These are phyloP conservation scores for Cyaniris semiargus DNA, from an alignment of 2,888 invertebrate species.

Conservation along the genomic window DNA sequence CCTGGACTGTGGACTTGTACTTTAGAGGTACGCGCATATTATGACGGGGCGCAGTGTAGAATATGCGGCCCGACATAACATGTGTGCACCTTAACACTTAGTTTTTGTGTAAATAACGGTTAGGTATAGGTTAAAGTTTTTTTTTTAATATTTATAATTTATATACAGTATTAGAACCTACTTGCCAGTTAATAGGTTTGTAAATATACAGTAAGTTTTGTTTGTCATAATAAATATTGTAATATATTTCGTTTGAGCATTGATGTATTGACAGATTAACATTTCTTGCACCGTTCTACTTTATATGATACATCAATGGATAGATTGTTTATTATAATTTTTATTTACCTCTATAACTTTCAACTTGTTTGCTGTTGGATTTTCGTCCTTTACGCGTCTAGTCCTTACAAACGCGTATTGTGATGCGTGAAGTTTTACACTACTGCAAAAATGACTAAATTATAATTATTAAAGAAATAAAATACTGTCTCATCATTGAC, in stretches of 20 bases:
- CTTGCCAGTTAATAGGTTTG: constrained; percentile 73
- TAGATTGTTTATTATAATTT: constrained; percentile 10
- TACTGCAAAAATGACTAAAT: background rate
- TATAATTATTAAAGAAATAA: background rate
- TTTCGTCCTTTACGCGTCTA: constrained; percentile 57
- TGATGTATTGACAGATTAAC: constrained; percentile 15
- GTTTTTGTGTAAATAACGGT: constrained; percentile 48
- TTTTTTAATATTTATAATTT: constrained; percentile 57
- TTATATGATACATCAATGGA: constrained; percentile 19
- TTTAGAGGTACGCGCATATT: constrained; percentile 13
- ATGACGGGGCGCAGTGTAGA: background rate
- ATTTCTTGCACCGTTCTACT: background rate
- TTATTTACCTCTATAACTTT: constrained; percentile 9
- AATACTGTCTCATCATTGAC: too few relatives aligned
- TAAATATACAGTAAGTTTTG: constrained; percentile 52
- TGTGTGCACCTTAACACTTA: constrained; percentile 38
- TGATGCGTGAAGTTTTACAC: constrained; percentile 42
- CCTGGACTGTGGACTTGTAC: constrained; percentile 29
- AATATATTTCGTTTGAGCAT: constrained; percentile 11
- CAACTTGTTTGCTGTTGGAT: constrained; percentile 45
- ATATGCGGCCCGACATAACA: background rate
- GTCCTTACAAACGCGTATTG: constrained; percentile 54
- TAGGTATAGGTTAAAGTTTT: constrained; percentile 31
- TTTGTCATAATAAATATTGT: constrained; percentile 36
- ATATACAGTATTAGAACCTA: constrained; percentile 75